These are phyloP conservation scores for Geopemphigus sp. DNA, from an alignment of 1,140 invertebrate genomes.

Conservation along the genomic window DNA sequence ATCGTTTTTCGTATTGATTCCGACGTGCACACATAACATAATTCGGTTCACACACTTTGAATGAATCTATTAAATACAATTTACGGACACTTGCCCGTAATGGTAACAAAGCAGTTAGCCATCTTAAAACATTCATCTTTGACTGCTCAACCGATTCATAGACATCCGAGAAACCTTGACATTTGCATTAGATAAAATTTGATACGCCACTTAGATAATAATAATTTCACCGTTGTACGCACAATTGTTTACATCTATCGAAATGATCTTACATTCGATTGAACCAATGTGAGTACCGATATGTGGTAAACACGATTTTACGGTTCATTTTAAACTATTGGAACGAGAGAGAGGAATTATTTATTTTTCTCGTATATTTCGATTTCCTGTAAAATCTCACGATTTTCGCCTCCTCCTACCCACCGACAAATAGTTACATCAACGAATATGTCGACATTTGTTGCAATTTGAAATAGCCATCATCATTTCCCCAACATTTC, in stretches of 20 bases:
- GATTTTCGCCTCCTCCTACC: no score
- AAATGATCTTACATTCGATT: neutral
- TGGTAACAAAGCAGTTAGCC: neutral
- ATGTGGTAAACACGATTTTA: neutral
- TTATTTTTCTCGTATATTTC: neutral
- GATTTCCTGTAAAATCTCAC: neutral
- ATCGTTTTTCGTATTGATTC: no score
- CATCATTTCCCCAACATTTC: slow-evolving; percentile 30
- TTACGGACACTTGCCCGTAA: neutral
- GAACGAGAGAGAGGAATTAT: no score
- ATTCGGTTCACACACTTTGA: neutral
- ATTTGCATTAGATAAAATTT: neutral
- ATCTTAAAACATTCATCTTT: neutral
- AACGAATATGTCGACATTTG: neutral
- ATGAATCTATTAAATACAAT: neutral
- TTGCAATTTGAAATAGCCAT: neutral
- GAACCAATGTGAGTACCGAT: neutral
- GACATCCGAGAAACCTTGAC: neutral
- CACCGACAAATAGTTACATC: neutral
- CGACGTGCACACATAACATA: no score
- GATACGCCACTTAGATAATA: slow-evolving; percentile 7
- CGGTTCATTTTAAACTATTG: neutral
- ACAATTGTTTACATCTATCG: neutral
- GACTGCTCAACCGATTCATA: neutral
- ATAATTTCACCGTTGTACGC: neutral